These are phyloP conservation scores for Danio albolineatus DNA, from an alignment of 2,797 vertebrate genomes.

Conservation along the genomic window DNA sequence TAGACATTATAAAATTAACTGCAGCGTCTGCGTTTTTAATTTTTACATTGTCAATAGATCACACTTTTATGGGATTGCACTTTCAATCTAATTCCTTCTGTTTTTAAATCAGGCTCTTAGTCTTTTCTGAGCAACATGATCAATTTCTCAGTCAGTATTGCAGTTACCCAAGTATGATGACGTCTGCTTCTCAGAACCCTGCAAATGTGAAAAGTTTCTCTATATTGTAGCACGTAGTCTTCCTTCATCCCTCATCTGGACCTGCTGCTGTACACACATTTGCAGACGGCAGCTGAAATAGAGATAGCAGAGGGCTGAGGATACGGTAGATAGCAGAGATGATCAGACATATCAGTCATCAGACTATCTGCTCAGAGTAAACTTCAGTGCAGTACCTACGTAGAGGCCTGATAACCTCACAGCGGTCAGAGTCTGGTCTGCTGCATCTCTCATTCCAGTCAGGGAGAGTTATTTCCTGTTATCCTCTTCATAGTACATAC, in stretches of 20 bases:
- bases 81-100: no score
- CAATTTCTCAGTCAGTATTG: not conserved
- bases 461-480: not conserved
- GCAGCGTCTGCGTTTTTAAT: no score
- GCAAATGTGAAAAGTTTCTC: not conserved
- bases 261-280: not conserved
- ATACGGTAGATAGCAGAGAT: not conserved
- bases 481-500: not conserved
- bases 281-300: not conserved
- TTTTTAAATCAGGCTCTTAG: no score
- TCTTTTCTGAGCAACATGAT: not conserved
- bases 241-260: not conserved
- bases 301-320: no score
- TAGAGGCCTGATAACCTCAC: conserved; percentile 4
- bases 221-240: not conserved
- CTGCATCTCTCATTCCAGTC: not conserved
- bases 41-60: no score
- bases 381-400: conserved; percentile 3
- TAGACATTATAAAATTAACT: no score
- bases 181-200: not conserved
- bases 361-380: conserved; percentile 25
- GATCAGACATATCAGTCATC: conserved; percentile 8
- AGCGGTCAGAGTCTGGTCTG: conserved; percentile 16
- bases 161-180: not conserved
- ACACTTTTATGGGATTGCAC: no score